Evolutionary conservation across 2,888 invertebrate species (phyloP).

Genomic region (Drosophila yooni): DNA sequence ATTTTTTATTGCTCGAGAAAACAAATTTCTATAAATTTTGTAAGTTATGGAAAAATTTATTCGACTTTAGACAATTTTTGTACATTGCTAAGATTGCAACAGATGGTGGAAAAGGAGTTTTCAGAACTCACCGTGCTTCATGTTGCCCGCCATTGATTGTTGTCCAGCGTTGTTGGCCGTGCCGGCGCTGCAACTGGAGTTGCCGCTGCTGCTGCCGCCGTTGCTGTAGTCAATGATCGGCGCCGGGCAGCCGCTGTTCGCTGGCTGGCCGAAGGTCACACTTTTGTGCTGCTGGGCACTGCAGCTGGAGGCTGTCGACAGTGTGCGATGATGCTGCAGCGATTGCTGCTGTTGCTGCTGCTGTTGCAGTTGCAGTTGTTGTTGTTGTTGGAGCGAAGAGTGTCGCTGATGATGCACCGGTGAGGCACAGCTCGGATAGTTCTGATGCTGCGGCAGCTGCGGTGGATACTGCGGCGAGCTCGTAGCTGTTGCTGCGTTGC

Average conservation of each 20-base stretch:
- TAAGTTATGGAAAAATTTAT: background rate
- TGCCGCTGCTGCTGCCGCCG: conserved; percentile 73
- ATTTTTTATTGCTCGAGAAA: background rate
- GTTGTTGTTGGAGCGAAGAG: conserved; percentile 75
- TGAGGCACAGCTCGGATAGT: conserved; percentile 64
- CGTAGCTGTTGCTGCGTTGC: conserved; percentile 47
- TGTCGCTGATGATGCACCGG: conserved; percentile 82
- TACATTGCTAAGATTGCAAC: background rate
- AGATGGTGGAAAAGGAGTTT: background rate
- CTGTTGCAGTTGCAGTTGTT: conserved; percentile 57
- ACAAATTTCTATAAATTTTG: background rate
- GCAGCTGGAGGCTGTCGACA: conserved; percentile 84
- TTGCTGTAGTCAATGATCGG: conserved; percentile 68
- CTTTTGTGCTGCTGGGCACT: conserved; percentile 85
- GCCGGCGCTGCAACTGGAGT: conserved; percentile 81
- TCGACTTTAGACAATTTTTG: background rate
- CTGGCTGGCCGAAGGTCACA: conserved; percentile 84
- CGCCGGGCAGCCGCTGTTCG: conserved; percentile 53
- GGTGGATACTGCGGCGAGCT: conserved; percentile 68
- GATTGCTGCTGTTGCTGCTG: conserved; percentile 57
- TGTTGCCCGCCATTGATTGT: conserved; percentile 86
- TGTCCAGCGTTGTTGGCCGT: conserved; percentile 82
- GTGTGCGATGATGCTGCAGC: conserved; percentile 84
- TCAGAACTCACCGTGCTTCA: conserved; percentile 84
- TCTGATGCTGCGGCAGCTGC: conserved; percentile 78